Evolutionary conservation across 1,140 invertebrate species (phyloP).

Genomic region (Pectinophora gossypiella): DNA sequence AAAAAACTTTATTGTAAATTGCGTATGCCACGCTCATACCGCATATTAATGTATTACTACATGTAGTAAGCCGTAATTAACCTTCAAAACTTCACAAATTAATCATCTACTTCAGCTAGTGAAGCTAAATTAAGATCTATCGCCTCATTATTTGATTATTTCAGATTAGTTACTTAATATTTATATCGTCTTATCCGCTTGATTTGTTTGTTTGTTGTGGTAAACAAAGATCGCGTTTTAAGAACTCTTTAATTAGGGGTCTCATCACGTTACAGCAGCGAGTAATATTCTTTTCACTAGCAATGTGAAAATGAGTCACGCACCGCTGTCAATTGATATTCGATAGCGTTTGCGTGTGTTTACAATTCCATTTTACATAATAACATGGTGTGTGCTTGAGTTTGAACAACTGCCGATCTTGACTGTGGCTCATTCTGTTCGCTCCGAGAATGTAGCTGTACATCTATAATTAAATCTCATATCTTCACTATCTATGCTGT

Average conservation of each 20-base stretch:
- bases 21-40: neutral
- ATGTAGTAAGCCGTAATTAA: neutral
- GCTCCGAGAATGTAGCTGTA: neutral
- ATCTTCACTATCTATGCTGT: too few species aligned
- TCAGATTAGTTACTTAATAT: neutral
- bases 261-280: too few species aligned
- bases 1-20: slow-evolving; percentile 23
- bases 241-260: neutral
- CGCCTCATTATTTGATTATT: neutral
- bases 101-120: too few species aligned
- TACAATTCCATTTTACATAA: slow-evolving; percentile 28
- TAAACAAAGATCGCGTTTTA: neutral
- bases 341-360: slow-evolving; percentile 9
- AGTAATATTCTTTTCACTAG: too few species aligned
- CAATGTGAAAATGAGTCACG: slow-evolving; percentile 32
- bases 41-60: neutral
- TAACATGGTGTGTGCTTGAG: slow-evolving; percentile 20
- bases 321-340: slow-evolving; percentile 19
- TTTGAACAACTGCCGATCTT: slow-evolving; percentile 33
- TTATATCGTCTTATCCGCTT: neutral
- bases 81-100: neutral
- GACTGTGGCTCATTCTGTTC: slow-evolving; percentile 2
- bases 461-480: too few species aligned
- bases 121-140: neutral
- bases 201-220: neutral